Conservation (phyloP, 2,113 vertebrate species). For the Mystacornis crossleyi region DNA sequence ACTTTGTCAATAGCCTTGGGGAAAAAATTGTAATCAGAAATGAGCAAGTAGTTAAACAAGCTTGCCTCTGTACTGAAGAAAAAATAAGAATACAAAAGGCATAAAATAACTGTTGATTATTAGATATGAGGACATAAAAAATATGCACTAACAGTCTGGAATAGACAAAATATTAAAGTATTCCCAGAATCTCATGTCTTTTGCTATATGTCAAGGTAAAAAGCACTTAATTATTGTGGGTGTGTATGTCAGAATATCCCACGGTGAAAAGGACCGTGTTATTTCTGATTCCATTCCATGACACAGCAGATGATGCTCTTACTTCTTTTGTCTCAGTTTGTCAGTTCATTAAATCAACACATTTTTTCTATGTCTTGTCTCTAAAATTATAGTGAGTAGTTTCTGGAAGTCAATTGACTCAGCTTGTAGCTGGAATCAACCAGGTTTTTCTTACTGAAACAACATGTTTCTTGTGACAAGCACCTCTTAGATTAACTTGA, state of each 20-base stretch:
- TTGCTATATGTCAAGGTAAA: background rate
- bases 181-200: background rate
- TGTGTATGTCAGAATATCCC: background rate
- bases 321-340: background rate
- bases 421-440: background rate
- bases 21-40: slow-evolving; percentile 29
- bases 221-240: background rate
- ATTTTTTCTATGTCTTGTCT: background rate
- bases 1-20: background rate
- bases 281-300: background rate
- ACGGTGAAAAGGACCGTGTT: background rate
- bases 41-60: background rate
- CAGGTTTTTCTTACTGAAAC: background rate
- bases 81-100: background rate
- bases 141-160: background rate
- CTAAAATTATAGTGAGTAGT: background rate
- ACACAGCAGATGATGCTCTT: rapidly evolving
- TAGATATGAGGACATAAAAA: background rate
- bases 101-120: background rate
- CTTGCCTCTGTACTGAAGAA: background rate
- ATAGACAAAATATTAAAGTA: background rate
- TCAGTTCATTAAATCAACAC: background rate
- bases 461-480: background rate
- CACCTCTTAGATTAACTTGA: background rate
- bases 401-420: background rate